Base-by-base conservation (phyloP, 2,797 vertebrate species). In the Cossypha caffra region DNA sequence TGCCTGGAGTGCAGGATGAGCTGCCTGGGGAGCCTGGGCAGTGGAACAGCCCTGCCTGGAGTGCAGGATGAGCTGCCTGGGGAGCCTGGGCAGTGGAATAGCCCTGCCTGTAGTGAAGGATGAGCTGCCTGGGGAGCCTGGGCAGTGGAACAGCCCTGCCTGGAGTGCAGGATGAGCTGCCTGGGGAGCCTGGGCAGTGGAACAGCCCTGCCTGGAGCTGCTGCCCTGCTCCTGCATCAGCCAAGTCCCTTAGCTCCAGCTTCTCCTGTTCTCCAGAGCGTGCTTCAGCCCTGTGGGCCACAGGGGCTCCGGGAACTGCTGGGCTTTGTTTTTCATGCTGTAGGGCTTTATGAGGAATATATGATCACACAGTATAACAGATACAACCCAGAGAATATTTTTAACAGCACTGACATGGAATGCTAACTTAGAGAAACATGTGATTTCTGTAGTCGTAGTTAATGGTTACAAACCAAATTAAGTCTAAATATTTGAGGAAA, bases 401-500 rank as follows among this genome's bases (percentile, higher is more conserved):
- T 35, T 55, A 91, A 66, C 79, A 24, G 26, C 20, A 6, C 26
- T 78, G 35, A 29, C 23, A 1, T 23, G 23, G 57, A 77, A 51
- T 77, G 26, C 11, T 14, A 37, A 29, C 38, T 50, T 38, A 28
- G 43, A 85, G 40, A 62, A 92, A 62, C 7, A 3, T n/a, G 11
- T 37, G 5, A 1, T 67, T 95, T 93, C 63, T 79, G 38, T 78
- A 80, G 38, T 80, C 5, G 1, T 77, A 88, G 62, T 81, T 91
- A 89, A 86, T 90, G 51, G 74, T 73, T 89, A 66, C 47, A 86
- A 88, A 72, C 77, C 76, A 88, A 66, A 89, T 67, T 62, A 89
- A 63, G 52, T 77, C 72, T 91, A 84, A 95, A 79, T 94, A 77
- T 92, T 93, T 92, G 78, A 83, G 86, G 85, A 87, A 95, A 91